Conservation (phyloP, 1,140 invertebrate species). For the Zophobas morio region DNA sequence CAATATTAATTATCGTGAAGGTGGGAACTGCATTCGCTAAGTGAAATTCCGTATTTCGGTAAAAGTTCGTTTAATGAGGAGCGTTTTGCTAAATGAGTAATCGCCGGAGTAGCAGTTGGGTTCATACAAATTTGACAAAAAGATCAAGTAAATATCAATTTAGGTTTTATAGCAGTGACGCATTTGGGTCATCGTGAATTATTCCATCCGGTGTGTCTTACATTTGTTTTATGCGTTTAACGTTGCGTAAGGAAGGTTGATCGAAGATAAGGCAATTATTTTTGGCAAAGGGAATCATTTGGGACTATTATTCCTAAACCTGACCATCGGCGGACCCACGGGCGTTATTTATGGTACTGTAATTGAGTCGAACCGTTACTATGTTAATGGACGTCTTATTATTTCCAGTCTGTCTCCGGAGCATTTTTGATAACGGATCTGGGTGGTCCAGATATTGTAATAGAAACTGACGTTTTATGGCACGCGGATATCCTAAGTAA, state of each 20-base stretch:
- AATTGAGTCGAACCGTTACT: slow-evolving; percentile 18
- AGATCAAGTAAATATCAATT: not conserved
- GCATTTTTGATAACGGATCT: slow-evolving; percentile 11
- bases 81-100: not conserved
- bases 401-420: slow-evolving; percentile 29
- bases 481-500: slow-evolving; percentile 7
- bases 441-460: slow-evolving; percentile 2
- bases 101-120: not conserved
- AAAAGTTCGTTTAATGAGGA: slow-evolving; percentile 28
- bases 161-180: slow-evolving; percentile 6
- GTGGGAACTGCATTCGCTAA: slow-evolving; percentile 12
- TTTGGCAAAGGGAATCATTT: slow-evolving; percentile 14
- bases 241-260: slow-evolving; percentile 27
- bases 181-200: slow-evolving; percentile 29
- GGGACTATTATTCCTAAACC: not conserved
- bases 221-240: slow-evolving; percentile 30
- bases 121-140: not conserved
- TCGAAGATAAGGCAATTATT: slow-evolving; percentile 27
- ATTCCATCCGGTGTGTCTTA: slow-evolving; percentile 39
- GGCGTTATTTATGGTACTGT: slow-evolving; percentile 26
- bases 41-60: slow-evolving; percentile 20
- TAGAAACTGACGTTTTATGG: not conserved
- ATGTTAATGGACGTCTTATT: slow-evolving; percentile 32
- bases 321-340: slow-evolving; percentile 5
- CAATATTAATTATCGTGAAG: slow-evolving; percentile 22